Conservation (phyloP, 2,113 vertebrate species). For the Craseonycteris thonglongyai region DNA sequence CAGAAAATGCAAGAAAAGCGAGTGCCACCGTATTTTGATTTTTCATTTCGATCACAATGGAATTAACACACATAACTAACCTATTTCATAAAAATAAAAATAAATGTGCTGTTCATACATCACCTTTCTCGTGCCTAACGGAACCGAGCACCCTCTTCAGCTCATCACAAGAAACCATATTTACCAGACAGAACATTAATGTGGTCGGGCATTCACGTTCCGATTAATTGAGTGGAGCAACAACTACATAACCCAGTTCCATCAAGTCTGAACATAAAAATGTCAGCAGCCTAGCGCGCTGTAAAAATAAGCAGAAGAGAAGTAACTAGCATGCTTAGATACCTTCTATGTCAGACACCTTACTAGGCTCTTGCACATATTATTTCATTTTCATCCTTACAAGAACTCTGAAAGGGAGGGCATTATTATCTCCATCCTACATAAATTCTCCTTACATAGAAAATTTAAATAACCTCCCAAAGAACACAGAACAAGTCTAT, state of each 20-base stretch:
- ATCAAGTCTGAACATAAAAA: constrained; percentile 28
- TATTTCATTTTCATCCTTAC: neutral
- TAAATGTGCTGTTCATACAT: neutral
- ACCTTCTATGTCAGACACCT: neutral
- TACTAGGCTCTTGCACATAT: neutral
- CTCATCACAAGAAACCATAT: neutral
- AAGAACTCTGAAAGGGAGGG: neutral
- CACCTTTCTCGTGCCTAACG: neutral
- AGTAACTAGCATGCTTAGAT: neutral
- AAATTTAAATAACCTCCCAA: constrained; percentile 16
- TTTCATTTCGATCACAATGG: neutral
- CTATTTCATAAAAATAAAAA: neutral
- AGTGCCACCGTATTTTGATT: neutral
- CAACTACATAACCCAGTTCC: constrained; percentile 44
- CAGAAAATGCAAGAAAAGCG: neutral
- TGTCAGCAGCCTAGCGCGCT: neutral
- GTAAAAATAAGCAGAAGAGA: neutral
- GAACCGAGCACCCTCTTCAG: neutral
- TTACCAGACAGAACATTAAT: constrained; percentile 51
- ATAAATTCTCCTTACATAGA: neutral
- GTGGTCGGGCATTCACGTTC: constrained; percentile 19
- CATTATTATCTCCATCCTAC: neutral
- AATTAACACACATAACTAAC: neutral
- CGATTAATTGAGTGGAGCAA: constrained; percentile 51
- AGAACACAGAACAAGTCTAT: neutral